phyloP scores from a whole-genome alignment of 2,113 vertebrate genomes.

The Eolophus roseicapilla region DNA sequence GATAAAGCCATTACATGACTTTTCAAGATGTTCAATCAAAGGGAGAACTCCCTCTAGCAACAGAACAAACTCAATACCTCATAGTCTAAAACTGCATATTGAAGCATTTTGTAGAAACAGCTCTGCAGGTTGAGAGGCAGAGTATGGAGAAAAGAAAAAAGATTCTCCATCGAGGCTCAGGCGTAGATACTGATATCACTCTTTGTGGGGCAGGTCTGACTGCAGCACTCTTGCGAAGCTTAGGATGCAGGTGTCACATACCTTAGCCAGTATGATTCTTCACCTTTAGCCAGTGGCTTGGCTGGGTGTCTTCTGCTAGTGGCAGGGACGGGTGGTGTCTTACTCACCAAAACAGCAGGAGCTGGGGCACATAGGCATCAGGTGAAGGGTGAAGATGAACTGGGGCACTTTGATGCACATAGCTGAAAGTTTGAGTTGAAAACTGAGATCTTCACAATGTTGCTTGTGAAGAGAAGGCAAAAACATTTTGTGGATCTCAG shows the following conservation, averaged over 20 bases:
- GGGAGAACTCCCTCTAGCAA: neutral
- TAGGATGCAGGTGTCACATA: neutral
- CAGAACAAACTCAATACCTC: neutral
- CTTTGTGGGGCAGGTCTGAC: neutral
- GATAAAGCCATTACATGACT: neutral
- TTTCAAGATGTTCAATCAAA: neutral
- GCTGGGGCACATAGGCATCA: neutral
- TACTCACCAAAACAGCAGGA: neutral
- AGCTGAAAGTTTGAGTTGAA: neutral
- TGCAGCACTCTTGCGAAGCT: neutral
- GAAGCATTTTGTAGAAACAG: neutral
- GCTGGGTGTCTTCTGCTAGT: neutral
- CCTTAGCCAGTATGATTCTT: neutral
- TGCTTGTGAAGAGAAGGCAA: neutral
- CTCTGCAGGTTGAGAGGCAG: neutral
- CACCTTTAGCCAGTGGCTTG: neutral
- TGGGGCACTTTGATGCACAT: neutral
- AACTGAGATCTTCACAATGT: neutral
- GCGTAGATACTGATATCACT: neutral
- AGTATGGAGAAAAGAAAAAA: neutral
- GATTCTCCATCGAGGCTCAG: neutral
- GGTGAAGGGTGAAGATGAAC: neutral
- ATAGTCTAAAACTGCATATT: neutral
- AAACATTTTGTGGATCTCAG: constrained; percentile 1
- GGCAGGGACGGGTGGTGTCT: neutral